These are phyloP conservation scores for Phyllostomus hastatus DNA, from an alignment of 2,113 vertebrate genomes.

Conservation along the genomic window DNA sequence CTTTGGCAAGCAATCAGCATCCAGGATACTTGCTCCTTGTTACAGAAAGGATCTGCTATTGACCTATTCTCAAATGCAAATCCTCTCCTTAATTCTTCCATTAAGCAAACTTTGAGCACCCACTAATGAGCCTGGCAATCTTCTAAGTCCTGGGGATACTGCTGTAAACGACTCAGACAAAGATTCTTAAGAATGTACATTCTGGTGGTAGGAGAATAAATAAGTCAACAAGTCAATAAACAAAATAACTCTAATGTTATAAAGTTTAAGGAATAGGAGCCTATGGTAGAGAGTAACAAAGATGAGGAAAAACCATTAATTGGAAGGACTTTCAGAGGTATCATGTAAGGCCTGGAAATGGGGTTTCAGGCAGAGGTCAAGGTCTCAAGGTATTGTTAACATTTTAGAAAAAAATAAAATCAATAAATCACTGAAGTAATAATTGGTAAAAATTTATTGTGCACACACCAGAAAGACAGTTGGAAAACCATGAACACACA, in stretches of 20 bases:
- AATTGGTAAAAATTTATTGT: background rate
- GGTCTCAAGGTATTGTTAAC: background rate
- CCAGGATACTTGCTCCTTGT: background rate
- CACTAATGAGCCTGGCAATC: background rate
- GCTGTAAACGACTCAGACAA: background rate
- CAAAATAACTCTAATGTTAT: background rate
- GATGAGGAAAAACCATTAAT: background rate
- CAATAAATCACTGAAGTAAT: background rate
- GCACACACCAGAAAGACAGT: background rate
- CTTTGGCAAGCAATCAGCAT: background rate
- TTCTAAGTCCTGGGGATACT: background rate
- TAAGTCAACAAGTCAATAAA: background rate
- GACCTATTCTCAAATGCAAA: background rate
- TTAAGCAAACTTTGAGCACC: background rate
- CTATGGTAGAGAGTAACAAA: background rate
- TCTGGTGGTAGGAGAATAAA: background rate
- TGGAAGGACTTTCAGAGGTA: background rate
- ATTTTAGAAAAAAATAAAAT: background rate
- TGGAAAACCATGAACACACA: background rate
- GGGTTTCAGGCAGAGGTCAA: background rate
- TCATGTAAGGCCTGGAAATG: background rate
- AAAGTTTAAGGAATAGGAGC: background rate
- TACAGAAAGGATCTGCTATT: background rate
- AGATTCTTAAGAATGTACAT: background rate
- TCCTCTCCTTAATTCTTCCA: background rate